Base-by-base conservation (phyloP, 1,140 invertebrate genomes). In the Drosophila busckii region DNA sequence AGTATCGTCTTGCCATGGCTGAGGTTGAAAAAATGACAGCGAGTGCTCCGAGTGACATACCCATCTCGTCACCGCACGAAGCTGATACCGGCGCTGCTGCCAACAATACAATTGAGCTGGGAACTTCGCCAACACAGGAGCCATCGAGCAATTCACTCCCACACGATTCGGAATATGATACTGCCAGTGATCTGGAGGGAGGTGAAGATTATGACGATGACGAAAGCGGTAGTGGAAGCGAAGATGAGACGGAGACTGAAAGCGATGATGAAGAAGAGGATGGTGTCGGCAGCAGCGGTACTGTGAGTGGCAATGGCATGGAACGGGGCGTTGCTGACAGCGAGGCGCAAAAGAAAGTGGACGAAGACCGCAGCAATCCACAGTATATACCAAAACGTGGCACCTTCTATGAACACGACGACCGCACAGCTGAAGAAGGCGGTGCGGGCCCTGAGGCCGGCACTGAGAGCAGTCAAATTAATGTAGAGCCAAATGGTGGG, bases 301-400 rank as follows among this genome's bases (percentile, higher is more conserved):
- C 60, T 34, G 88, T 86, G 12, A 88, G 87, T 68, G 88, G 84
- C 17, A 86, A 66, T 5, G 76, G 84, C 50, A 32, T 89, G 25
- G 90, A 91, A 53, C 90, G 91, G 62, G 90, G 90, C 3, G 76
- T 60, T 4, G 59, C 60, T 13, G 84, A 86, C 29, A 64, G 48
- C 20, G 91, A 91, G 29, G 91, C 90, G 2, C 90, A 93, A 61
- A 93, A 93, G 60, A 92, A 93, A 59, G 90, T 98, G 1, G 97
- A 98, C 88, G 96, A 98, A 86, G 97, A 98, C 87, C 91, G 94
- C 58, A 94, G 96, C 73, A 98, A 98, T 89, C 97, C 97, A 3
- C 97, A 98, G 67, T 98, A 98, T 87, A 98, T 98, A 78, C 97
- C 97, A 0, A 97, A 98, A 88, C 92, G 93, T 59, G 97, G 97